Evolutionary conservation across 2,797 vertebrate species (phyloP), one percentile per base, ranked within the genome.

Genomic region (Rallus crepitans): DNA sequence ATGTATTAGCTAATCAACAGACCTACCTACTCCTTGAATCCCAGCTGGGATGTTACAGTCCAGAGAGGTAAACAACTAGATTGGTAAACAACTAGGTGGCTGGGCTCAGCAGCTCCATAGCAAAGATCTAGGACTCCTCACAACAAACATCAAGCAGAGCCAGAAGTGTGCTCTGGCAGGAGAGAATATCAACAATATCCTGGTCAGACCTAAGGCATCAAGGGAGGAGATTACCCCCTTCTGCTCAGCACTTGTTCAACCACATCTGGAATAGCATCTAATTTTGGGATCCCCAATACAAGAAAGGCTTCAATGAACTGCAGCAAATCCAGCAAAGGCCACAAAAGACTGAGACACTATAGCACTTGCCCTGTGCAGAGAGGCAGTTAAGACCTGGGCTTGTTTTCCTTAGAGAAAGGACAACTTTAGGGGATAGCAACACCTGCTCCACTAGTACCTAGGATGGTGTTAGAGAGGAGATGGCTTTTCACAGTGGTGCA

Each of bases 341-440:
- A 45, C 42, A 4, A 0, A 0, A 39, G 28, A 23, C 7, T 6
- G 1, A 18, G 37, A 25, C 15, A 9, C 31, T 24, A 3, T 15
- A 64, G 57, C 0, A 3, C 25, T 15, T 30, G 24, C 27, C 31
- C 19, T 17, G 47, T 1, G 10, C 9, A 25, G 20, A 52, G 18
- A 39, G 21, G 11, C 33, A n/a, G 18, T 0, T 0, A 6, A 72
- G 50, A 68, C n/a, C 9, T n/a, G 24, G 33, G 15, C 42, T 59
- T 4, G 1, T 52, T 28, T 70, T 39, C 35, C 35, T 33, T 23
- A 28, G 6, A 65, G 24, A 35, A 28, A 56, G 40, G 13, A 18
- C 3, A 40, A 25, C 24, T 69, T 12, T 12, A 10, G 33, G 33
- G 25, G n/a, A 30, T 30, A 75, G 16, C 65, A 78, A 5, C 9